Evolutionary conservation across 2,888 invertebrate genomes (phyloP), one percentile per base, ranked within the genome.

Genomic region (Heliconius erato): DNA sequence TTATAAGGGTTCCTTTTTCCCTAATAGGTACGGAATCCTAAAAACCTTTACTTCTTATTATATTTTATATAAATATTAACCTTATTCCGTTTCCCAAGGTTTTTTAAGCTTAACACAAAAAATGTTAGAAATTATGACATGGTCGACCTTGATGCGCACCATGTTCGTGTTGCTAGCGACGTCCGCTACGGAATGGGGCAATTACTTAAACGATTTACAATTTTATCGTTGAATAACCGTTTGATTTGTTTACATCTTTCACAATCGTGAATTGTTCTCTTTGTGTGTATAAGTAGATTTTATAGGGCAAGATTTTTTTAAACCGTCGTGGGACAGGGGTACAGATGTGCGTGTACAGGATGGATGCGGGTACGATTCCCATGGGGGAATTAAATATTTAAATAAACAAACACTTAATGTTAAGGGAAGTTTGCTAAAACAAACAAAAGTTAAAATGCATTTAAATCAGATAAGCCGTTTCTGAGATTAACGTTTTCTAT

Each of bases 191-290:
- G 54, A 59, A 59, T 23, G 14, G n/a, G 59, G 74, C 23, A 35
- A 76, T 76, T 76, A 63, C 59, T n/a, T 76, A 76, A n/a, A 76
- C 74, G 74, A 63, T 32, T 76, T 63, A 49, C 14, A 32, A 76
- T 59, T 59, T 74, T 35, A 40, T 71, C 6, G 44, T 71, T 44
- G 44, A 16, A 16, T 71, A 7, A 71, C 40, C 40, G 12, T n/a
- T 40, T 69, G n/a, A 69, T 69, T 32, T 71, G n/a, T 71, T 23
- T 40, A n/a, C 40, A 2, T 71, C 26, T 23, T 71, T 71, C 5
- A 40, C n/a, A 44, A 71, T 44, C 23, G 19, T 69, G 0, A 35
- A 35, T 23, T 35, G 35, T 35, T 35, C 35, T 12, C n/a, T 63
- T n/a, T n/a, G 59, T 63, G 6, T 54, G 54, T 63, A n/a, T 63